Percentiles rank a stretch among this genome's conserved stretches.
phyloP scores from a whole-genome alignment of 2,113 vertebrate genomes.

The Tachysurus vachellii region DNA sequence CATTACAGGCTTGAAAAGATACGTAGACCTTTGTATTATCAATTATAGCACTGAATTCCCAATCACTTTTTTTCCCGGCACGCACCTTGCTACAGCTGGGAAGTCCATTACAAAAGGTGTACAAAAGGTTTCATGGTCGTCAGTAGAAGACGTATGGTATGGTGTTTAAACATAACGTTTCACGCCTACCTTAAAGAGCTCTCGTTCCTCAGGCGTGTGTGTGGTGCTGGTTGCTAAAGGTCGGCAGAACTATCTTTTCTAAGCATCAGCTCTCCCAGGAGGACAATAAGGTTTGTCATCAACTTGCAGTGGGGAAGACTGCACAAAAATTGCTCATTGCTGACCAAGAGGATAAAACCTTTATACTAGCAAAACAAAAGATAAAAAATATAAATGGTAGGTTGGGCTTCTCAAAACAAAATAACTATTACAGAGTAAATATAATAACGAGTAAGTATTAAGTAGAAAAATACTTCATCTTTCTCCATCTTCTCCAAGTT shows the following conservation, averaged over 20 bases:
- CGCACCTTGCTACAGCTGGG: too few species aligned
- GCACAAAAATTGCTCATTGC: background rate
- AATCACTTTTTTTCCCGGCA: background rate
- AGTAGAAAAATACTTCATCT: too few species aligned
- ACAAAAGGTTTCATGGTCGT: conserved; percentile 5
- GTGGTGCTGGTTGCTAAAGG: conserved; percentile 36
- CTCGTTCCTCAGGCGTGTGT: conserved; percentile 1
- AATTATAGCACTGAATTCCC: conserved; percentile 2
- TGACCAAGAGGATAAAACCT: background rate
- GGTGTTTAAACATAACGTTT: conserved; percentile 40
- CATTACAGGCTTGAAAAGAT: conserved; percentile 23
- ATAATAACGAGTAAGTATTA: background rate
- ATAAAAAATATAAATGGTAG: background rate
- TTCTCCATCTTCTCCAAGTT: background rate
- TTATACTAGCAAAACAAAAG: background rate
- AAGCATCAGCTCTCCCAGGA: conserved; percentile 30
- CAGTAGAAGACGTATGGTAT: conserved; percentile 38
- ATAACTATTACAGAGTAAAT: background rate
- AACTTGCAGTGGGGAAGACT: background rate
- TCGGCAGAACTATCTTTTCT: background rate
- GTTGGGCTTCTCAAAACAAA: background rate
- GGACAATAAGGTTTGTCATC: conserved; percentile 29
- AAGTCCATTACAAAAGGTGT: background rate
- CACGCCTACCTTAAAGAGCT: conserved; percentile 5
- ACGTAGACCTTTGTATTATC: conserved; percentile 11